Base-by-base conservation (phyloP, 2,888 invertebrate genomes). In the Rotaria macrura region DNA sequence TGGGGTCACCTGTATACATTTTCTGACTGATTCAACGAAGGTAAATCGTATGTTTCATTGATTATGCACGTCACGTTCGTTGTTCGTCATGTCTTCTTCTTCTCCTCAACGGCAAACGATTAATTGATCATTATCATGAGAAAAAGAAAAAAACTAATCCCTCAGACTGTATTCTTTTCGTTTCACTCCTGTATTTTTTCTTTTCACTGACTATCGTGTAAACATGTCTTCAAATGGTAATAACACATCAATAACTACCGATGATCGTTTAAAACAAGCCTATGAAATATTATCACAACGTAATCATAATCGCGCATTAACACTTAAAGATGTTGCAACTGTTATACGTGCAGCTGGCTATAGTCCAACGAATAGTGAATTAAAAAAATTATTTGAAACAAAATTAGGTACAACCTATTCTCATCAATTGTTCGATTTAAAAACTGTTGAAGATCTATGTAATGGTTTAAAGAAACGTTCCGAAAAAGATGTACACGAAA, bases 231-330 rank as follows among this genome's bases (percentile, higher is more conserved):
- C 43, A 7, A 79, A 79, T 79, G 43, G 40, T 43, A 43, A 43
- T 65, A 34, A 2, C 38, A 17, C 34, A 65, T 34, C 65, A 14
- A 10, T 34, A 65, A 34, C 65, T 20, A 65, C 29, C 4, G 79
- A 79, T 43, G 79, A 79, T 43, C 79, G 79, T 43, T 43, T 79
- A 43, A 79, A 79, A 79, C 79, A 79, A 79, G 79, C 79, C 9
- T 79, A 43, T 79, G 79, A 79, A 43, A 43, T 43, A 17, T 43
- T 79, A 43, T 79, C 79, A n/a, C 43, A 79, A 43, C 40, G 43
- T 34, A 79, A 79, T n/a, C 9, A 79, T 43, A 79, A 79, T 79
- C 79, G 79, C 43, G 3, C 79, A 79, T 43, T 79, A 43, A 43
- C 43, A 43, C 14, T 79, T 14, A 40, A 79, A 79, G 79, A 79